phyloP scores from a whole-genome alignment of 2,888 invertebrate genomes.

The Tetrapedia diversipes region DNA sequence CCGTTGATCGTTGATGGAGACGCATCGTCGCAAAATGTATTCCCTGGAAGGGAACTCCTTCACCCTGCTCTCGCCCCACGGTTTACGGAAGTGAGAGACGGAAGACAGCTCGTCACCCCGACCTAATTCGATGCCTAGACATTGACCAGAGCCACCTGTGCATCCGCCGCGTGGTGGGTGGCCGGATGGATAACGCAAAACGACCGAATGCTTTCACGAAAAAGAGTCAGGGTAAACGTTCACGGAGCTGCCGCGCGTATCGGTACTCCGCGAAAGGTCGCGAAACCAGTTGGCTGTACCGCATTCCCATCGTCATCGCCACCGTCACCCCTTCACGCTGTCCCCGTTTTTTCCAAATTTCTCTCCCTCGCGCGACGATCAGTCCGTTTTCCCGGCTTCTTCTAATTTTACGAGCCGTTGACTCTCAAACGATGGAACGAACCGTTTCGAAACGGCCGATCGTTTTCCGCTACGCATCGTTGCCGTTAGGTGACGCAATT shows the following conservation, averaged over 20 bases:
- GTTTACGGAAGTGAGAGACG: slow-evolving; percentile 45
- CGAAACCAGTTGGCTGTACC: slow-evolving; percentile 12
- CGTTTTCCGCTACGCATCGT: slow-evolving; percentile 73
- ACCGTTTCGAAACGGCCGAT: slow-evolving; percentile 70
- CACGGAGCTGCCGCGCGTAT: slow-evolving; percentile 55
- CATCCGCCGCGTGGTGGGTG: slow-evolving; percentile 77
- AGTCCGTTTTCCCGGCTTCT: slow-evolving; percentile 70
- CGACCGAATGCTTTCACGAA: slow-evolving; percentile 55
- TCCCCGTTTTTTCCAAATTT: not conserved
- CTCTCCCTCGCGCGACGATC: not conserved
- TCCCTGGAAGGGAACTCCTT: not conserved
- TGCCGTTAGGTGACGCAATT: slow-evolving; percentile 70
- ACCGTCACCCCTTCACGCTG: not conserved
- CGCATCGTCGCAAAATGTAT: slow-evolving; percentile 4
- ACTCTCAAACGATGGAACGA: slow-evolving; percentile 79
- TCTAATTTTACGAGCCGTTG: slow-evolving; percentile 82
- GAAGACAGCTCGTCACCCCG: slow-evolving; percentile 21
- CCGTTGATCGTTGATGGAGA: slow-evolving; percentile 24
- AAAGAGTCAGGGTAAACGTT: slow-evolving; percentile 68
- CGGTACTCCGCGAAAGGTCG: too few relatives aligned
- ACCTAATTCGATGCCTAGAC: slow-evolving; percentile 36
- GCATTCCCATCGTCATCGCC: slow-evolving; percentile 11
- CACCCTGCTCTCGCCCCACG: not conserved
- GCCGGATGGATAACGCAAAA: slow-evolving; percentile 71
- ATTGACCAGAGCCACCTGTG: slow-evolving; percentile 77